Evolutionary conservation across 2,113 vertebrate genomes (phyloP), one percentile per base, ranked within the genome.

Genomic region (Notarius lentiginosus): DNA sequence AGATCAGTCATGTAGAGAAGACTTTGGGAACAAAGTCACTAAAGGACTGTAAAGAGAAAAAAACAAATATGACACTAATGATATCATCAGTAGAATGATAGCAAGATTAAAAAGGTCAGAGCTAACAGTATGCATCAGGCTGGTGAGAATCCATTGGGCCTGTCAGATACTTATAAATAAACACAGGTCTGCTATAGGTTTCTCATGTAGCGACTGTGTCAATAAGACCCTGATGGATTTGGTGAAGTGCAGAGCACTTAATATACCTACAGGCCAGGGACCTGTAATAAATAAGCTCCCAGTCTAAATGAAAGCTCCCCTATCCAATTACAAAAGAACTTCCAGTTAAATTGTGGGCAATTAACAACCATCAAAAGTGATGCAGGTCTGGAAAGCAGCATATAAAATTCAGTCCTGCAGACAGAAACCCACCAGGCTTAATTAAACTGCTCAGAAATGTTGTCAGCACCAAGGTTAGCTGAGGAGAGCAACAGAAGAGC

Each of bases 251-350:
- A 65, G 84, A 90, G 91, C 89, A 86, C 93, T 94, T 93, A 92
- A 82, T 84, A 87, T 85, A 89, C 88, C 84, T 85, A 75, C 91
- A 88, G 92, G 91, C 91, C 92, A 90, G 88, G 91, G 49, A 65
- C 41, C 51, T 79, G 66, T 61, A 93, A 94, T 94, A 95, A 94
- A 94, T 94, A 94, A 94, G 90, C 77, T 89, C 81, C 87, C 80
- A 27, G 85, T 91, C 91, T 92, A 92, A 94, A 94, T 94, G 91
- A 93, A 94, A 93, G 92, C 92, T 92, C 83, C 80, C 92, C 92
- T 93, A 95, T 93, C 92, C 95, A 95, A 95, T 96, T 95, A 95
- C 92, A 92, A 89, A 90, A 92, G 92, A 93, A 94, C 93, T 94
- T 95, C 93, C 92, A 94, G 93, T 94, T 95, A 95, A 95, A 94